Percentiles rank a stretch among this genome's conserved stretches.
phyloP scores from a whole-genome alignment of 2,797 vertebrate species.

The Chelon labrosus region DNA sequence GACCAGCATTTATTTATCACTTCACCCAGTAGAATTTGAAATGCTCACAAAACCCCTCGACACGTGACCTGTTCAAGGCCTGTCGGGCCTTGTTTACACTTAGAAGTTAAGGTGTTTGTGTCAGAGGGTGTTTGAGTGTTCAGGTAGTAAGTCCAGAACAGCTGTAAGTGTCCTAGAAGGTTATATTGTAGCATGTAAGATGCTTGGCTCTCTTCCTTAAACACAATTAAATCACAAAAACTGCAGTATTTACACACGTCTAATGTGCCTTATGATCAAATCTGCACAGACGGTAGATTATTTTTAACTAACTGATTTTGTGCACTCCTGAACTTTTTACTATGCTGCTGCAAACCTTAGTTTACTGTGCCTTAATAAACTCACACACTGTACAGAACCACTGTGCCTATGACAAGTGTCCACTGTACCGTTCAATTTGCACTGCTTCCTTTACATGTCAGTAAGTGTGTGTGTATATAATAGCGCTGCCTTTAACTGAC shows the following conservation, averaged over 20 bases:
- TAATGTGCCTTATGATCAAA: slow-evolving; percentile 33
- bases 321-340: not conserved
- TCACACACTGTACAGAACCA: slow-evolving; percentile 31
- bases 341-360: not conserved
- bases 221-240: not conserved
- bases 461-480: slow-evolving; percentile 31
- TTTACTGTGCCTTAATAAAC: slow-evolving; percentile 24
- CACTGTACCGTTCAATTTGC: slow-evolving; percentile 50
- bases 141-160: no score
- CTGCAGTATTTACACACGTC: not conserved
- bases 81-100: no score
- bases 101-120: no score
- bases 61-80: no score
- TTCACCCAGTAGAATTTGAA: not conserved
- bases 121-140: no score
- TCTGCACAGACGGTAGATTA: not conserved
- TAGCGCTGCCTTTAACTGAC: slow-evolving; percentile 39
- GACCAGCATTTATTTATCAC: not conserved
- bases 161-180: no score
- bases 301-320: not conserved
- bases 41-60: not conserved
- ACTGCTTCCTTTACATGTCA: slow-evolving; percentile 49
- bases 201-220: not conserved
- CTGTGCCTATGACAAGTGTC: slow-evolving; percentile 33
- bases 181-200: no score